phyloP scores from a whole-genome alignment of 2,113 vertebrate species.

The Muntiacus reevesi region DNA sequence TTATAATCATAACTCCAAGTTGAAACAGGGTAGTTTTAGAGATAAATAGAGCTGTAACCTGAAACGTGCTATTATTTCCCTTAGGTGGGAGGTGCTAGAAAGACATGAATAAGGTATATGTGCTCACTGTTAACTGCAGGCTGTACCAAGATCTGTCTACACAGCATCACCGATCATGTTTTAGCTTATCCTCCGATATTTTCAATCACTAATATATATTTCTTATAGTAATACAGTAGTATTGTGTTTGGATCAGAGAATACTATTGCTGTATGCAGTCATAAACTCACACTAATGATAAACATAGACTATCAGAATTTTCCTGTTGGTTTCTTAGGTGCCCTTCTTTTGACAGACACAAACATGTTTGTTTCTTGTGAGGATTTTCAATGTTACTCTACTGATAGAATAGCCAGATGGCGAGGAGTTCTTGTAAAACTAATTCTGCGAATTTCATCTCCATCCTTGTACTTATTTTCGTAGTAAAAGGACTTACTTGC shows the following conservation, averaged over 20 bases:
- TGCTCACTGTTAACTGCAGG: not conserved
- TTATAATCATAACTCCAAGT: conserved; percentile 1
- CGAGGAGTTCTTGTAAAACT: not conserved
- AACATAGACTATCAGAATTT: not conserved
- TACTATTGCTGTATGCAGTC: not conserved
- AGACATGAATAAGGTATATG: not conserved
- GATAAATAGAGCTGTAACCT: not conserved
- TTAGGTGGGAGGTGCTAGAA: not conserved
- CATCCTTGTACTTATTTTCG: not conserved
- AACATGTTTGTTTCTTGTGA: not conserved
- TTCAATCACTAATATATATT: not conserved
- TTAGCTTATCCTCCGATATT: conserved; percentile 26
- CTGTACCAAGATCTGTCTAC: not conserved
- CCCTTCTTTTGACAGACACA: not conserved
- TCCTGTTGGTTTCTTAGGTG: not conserved
- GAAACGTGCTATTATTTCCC: not conserved
- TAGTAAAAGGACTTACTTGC: not conserved
- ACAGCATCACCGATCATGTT: not conserved
- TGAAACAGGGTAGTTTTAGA: not conserved
- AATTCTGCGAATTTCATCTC: not conserved
- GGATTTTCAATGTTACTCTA: not conserved
- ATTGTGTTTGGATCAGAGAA: not conserved
- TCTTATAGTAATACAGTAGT: not conserved
- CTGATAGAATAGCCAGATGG: not conserved
- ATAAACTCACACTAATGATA: not conserved